Conservation (phyloP, 2,113 vertebrate genomes). For the Phocoena sinus region DNA sequence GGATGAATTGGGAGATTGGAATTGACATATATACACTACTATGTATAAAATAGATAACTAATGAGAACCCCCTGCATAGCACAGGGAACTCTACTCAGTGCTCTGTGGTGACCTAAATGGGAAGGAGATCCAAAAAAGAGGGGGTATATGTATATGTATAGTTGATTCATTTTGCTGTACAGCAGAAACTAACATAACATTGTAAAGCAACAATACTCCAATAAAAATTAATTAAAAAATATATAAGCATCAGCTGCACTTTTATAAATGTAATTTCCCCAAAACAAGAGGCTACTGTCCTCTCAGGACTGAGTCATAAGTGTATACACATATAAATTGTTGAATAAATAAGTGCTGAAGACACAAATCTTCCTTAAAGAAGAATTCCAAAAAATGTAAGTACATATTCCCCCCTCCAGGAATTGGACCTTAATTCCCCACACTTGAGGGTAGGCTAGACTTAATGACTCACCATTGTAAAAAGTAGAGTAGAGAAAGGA, state of each 20-base stretch:
- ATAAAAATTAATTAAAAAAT: too few species aligned
- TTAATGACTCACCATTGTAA: neutral
- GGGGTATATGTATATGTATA: too few species aligned
- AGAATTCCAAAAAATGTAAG: neutral
- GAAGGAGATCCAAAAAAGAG: too few species aligned
- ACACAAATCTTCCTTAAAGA: neutral
- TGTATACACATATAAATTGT: neutral
- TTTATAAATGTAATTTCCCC: neutral
- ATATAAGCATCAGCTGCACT: neutral
- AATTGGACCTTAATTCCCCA: neutral
- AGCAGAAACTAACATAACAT: too few species aligned
- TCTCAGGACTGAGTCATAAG: neutral
- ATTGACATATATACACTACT: too few species aligned
- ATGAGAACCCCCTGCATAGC: too few species aligned
- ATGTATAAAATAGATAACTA: too few species aligned
- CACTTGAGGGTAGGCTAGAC: neutral
- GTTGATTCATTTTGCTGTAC: too few species aligned
- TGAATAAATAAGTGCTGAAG: neutral
- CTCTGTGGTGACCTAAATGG: too few species aligned
- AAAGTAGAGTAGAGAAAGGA: neutral
- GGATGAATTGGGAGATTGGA: too few species aligned
- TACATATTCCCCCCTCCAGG: neutral
- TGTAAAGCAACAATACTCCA: too few species aligned
- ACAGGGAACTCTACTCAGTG: too few species aligned
- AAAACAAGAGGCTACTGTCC: neutral